Base-by-base conservation (phyloP, 92 coral and sea anemone species). In the Porites divaricata region DNA sequence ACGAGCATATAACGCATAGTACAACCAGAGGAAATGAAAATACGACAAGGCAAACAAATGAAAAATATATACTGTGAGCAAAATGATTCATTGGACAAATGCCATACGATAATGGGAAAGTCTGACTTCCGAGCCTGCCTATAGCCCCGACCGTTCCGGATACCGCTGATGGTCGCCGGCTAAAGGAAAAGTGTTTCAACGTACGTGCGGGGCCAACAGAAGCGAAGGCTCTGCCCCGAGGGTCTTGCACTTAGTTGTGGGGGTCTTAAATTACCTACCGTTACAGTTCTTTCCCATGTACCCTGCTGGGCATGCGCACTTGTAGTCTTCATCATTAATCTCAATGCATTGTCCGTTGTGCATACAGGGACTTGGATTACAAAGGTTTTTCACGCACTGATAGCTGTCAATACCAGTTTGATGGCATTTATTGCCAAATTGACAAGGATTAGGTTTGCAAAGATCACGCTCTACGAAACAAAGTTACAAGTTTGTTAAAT, bases 391-490 rank as follows among this genome's bases (percentile, higher is more conserved):
- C 9, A 97, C 99, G 64, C 99, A 97, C 69, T 95, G 98, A 70
- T 97, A 97, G 26, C 98, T 95, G 76, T 94, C 99, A 1, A 54
- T 62, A 17, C 97, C 95, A 19, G 95, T 94, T 72, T 97, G 97
- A 56, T 86, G 87, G 61, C 99, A 97, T 72, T 97, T 97, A 87
- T 93, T 93, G 21, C 97, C 96, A 72, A 89, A 97, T 84, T 95
- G 99, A 77, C 99, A 97, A 0, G 99, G 99, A 73, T 97, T 97
- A 11, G 99, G 99, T 78, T 95, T 88, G 63, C 99, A 97, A 24
- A 97, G 91, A 78, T 97, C 95, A 12, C 98, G 98, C 35, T 92
- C 99, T 97, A 80, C 2, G 57, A 62, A 66, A 25, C 9, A 63
- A 63, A 35, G 59, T 54, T 54, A 54, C 1, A 54, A 54, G 59